These are phyloP conservation scores for Phrynocephalus forsythii DNA, from an alignment of 2,797 vertebrate genomes.

Conservation along the genomic window DNA sequence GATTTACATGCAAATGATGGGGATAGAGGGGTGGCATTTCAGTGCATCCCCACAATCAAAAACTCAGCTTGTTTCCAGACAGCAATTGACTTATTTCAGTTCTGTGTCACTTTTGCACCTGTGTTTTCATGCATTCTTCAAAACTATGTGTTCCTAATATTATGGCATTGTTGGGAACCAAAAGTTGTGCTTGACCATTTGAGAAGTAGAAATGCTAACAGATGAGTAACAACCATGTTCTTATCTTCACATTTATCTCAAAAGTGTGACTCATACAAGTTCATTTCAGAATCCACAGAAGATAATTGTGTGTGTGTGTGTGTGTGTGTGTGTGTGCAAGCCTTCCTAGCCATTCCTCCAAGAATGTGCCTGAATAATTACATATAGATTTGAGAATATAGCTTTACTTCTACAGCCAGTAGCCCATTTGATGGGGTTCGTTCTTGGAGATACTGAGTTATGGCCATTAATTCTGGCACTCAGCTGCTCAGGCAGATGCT, in stretches of 20 bases:
- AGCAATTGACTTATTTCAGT: not conserved
- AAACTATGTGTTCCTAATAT: not conserved
- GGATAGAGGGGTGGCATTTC: too few relatives aligned
- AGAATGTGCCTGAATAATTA: not conserved
- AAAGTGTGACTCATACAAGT: not conserved
- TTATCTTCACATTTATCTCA: not conserved
- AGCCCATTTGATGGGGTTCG: not conserved
- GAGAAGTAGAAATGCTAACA: not conserved
- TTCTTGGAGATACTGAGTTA: slow-evolving; percentile 5
- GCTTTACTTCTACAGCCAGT: slow-evolving; percentile 27
- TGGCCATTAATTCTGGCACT: slow-evolving; percentile 14
- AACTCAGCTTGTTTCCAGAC: too few relatives aligned
- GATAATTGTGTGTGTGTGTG: not conserved
- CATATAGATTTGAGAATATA: not conserved
- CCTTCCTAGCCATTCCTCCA: not conserved
- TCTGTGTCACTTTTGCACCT: not conserved
- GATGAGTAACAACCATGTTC: not conserved
- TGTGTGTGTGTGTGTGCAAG: not conserved
- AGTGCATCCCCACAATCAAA: too few relatives aligned
- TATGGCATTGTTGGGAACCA: not conserved
- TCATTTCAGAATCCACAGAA: not conserved
- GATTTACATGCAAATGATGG: too few relatives aligned
- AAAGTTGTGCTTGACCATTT: not conserved
- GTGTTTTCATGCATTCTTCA: not conserved
- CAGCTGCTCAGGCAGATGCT: not conserved